Evolutionary conservation across 1,140 invertebrate species (phyloP).

Genomic region (Nylanderia fulva): DNA sequence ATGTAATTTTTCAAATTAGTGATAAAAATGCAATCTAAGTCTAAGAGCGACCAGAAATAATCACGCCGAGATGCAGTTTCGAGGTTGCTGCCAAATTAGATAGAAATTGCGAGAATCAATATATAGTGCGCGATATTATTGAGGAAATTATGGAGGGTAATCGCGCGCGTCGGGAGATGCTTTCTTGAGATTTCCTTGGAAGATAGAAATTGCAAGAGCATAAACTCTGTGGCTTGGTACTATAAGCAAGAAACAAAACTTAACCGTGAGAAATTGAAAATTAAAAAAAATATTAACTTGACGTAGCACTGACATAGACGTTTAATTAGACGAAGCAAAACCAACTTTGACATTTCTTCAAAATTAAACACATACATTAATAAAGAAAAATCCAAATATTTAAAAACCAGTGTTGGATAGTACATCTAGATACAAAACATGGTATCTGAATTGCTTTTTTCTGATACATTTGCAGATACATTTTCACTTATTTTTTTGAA

Average conservation of each 20-base stretch:
- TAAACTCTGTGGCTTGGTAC: neutral
- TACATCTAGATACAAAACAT: too few relatives aligned
- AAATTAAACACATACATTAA: neutral
- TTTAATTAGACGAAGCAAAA: neutral
- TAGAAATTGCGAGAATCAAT: conserved; percentile 45
- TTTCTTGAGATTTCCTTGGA: conserved; percentile 43
- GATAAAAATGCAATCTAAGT: neutral
- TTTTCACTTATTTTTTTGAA: too few relatives aligned
- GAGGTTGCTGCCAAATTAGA: conserved; percentile 33
- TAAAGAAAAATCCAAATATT: neutral
- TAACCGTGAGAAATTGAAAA: neutral
- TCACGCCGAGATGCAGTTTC: conserved; percentile 1
- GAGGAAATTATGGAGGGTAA: conserved; percentile 49
- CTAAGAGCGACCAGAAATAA: conserved; percentile 16
- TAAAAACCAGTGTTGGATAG: too few relatives aligned
- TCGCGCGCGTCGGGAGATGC: conserved; percentile 20
- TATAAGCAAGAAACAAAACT: conserved; percentile 5
- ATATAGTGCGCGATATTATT: conserved; percentile 34
- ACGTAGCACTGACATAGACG: neutral
- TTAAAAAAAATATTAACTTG: neutral
- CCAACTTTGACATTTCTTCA: neutral
- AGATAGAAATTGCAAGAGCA: conserved; percentile 18
- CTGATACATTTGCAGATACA: too few relatives aligned
- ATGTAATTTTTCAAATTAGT: neutral
- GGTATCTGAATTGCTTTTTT: too few relatives aligned